Conservation (phyloP, 2,797 vertebrate species). For the Sebastes vulpes region DNA sequence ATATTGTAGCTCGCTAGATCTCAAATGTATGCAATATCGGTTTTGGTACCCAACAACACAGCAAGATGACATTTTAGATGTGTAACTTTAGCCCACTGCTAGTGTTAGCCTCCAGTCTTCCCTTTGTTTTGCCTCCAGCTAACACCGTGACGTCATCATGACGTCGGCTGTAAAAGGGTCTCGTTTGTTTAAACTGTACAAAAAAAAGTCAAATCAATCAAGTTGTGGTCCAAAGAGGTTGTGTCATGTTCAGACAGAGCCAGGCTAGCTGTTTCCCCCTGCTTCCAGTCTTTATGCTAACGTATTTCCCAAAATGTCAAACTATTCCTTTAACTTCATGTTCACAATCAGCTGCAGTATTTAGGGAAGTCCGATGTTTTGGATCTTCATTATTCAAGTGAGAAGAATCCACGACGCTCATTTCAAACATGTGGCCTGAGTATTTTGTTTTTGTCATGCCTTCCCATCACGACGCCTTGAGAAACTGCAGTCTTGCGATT, state of each 20-base stretch:
- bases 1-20: too few species aligned
- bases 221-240: neutral
- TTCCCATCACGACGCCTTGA: conserved; percentile 50
- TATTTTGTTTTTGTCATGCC: conserved; percentile 18
- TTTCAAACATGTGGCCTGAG: conserved; percentile 55
- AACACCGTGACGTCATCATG: too few species aligned
- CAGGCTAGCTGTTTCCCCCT: neutral
- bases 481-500: conserved; percentile 34
- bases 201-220: neutral
- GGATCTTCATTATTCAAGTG: neutral
- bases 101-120: neutral
- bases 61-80: too few species aligned
- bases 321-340: conserved; percentile 13
- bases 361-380: conserved; percentile 23
- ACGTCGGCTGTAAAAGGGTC: neutral
- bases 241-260: neutral
- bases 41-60: too few species aligned
- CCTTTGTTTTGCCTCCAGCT: neutral
- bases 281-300: neutral
- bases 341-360: conserved; percentile 57
- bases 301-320: conserved; percentile 6
- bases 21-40: too few species aligned
- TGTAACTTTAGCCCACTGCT: too few species aligned
- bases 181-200: neutral
- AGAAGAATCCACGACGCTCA: neutral